A percentile compares a stretch with the other conserved stretches of the same genome.
phyloP scores from a whole-genome alignment of 2,888 invertebrate genomes.

The Noctua janthe region DNA sequence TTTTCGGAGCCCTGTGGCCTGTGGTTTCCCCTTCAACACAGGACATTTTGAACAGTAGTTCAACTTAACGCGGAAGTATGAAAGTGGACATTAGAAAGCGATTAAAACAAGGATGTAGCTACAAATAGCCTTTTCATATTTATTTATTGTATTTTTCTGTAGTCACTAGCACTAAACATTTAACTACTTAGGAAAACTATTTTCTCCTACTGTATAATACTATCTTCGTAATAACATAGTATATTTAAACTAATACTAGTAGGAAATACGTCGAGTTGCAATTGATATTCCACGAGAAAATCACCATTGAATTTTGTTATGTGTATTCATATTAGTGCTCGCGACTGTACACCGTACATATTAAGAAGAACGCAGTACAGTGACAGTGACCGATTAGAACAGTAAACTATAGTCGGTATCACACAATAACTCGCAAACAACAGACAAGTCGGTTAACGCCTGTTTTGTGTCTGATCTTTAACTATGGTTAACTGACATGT shows the following conservation, averaged over 20 bases:
- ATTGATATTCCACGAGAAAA: not conserved
- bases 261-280: not conserved
- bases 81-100: slow-evolving; percentile 7
- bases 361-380: slow-evolving; percentile 23
- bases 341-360: slow-evolving; percentile 8
- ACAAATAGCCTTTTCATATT: not conserved
- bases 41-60: slow-evolving; percentile 55
- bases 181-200: not conserved
- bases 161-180: not conserved
- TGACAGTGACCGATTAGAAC: slow-evolving; percentile 62
- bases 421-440: slow-evolving; percentile 42
- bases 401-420: slow-evolving; percentile 35
- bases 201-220: not conserved
- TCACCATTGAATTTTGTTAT: not conserved
- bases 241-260: not conserved
- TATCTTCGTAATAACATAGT: not conserved
- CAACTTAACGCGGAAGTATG: slow-evolving; percentile 52
- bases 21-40: slow-evolving; percentile 70
- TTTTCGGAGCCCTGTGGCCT: slow-evolving; percentile 79
- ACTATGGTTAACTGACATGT: slow-evolving; percentile 49
- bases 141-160: slow-evolving; percentile 5
- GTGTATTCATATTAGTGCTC: not conserved
- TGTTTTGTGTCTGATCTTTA: slow-evolving; percentile 48
- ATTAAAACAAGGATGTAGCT: slow-evolving; percentile 14
- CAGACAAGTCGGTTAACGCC: slow-evolving; percentile 50